phyloP scores from a whole-genome alignment of 2,888 invertebrate genomes.

The Himalopsyche tibetana region DNA sequence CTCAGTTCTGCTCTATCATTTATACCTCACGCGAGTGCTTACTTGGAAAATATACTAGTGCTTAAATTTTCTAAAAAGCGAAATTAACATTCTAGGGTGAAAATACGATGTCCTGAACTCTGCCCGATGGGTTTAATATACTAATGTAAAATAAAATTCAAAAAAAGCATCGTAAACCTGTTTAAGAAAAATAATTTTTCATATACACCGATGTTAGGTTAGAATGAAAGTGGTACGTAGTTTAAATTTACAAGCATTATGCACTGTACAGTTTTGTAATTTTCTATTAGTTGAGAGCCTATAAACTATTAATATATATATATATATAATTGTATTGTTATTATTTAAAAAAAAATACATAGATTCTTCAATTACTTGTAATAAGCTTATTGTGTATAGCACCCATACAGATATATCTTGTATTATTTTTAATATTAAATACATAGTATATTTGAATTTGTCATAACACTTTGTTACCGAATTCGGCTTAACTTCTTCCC shows the following conservation, averaged over 20 bases:
- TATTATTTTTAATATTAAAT: constrained; percentile 19
- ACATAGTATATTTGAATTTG: not conserved
- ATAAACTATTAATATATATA: constrained; percentile 28
- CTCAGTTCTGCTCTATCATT: not conserved
- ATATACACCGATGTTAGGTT: constrained; percentile 24
- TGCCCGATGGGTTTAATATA: not conserved
- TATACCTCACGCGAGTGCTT: constrained; percentile 10
- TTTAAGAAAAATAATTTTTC: constrained; percentile 14
- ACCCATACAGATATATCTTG: not conserved
- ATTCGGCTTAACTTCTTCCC: not conserved
- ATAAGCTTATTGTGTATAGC: constrained; percentile 14
- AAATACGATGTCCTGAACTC: not conserved
- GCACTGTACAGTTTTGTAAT: constrained; percentile 59
- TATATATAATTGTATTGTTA: constrained; percentile 9
- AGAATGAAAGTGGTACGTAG: constrained; percentile 24
- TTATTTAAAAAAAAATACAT: constrained; percentile 33
- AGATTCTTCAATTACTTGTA: constrained; percentile 18
- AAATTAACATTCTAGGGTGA: constrained; percentile 35
- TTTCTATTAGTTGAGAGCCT: constrained; percentile 55
- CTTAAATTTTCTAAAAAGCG: not conserved
- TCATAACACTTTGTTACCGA: not conserved
- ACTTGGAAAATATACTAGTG: not conserved
- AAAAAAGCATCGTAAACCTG: constrained; percentile 10
- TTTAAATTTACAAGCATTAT: constrained; percentile 36
- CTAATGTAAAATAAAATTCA: not conserved